Percentiles rank a stretch among this genome's conserved stretches.
phyloP scores from a whole-genome alignment of 2,113 vertebrate species.

The Onychostruthus taczanowskii region DNA sequence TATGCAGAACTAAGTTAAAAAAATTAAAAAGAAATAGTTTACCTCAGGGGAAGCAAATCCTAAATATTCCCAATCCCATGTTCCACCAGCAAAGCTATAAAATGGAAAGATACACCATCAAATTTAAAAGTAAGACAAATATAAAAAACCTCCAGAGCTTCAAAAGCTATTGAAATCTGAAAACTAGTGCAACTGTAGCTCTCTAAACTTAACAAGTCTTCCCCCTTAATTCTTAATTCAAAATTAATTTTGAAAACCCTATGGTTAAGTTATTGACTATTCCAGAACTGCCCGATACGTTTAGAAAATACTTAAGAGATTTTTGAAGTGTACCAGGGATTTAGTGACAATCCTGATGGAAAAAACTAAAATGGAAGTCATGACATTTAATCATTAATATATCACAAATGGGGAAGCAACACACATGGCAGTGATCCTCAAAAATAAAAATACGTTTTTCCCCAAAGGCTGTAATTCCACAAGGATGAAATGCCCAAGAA shows the following conservation, averaged over 20 bases:
- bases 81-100: conserved; percentile 95
- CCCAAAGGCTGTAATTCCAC: not conserved
- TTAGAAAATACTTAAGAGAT: not conserved
- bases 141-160: not conserved
- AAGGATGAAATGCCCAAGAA: not conserved
- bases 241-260: not conserved
- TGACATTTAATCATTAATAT: not conserved
- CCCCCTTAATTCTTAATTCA: not conserved
- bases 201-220: not conserved
- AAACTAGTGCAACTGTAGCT: not conserved
- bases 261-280: not conserved
- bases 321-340: not conserved
- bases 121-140: conserved; percentile 36
- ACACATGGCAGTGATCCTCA: not conserved
- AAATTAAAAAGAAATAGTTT: conserved; percentile 67
- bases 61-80: conserved; percentile 99
- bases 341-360: not conserved
- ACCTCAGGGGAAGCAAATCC: conserved; percentile 98
- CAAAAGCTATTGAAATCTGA: not conserved
- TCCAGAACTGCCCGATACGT: not conserved
- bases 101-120: conserved; percentile 60
- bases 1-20: conserved; percentile 40
- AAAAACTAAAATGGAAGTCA: not conserved
- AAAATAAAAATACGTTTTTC: not conserved
- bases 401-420: not conserved